Evolutionary conservation across 1,140 invertebrate genomes (phyloP).

Genomic region (Heliconius himera): DNA sequence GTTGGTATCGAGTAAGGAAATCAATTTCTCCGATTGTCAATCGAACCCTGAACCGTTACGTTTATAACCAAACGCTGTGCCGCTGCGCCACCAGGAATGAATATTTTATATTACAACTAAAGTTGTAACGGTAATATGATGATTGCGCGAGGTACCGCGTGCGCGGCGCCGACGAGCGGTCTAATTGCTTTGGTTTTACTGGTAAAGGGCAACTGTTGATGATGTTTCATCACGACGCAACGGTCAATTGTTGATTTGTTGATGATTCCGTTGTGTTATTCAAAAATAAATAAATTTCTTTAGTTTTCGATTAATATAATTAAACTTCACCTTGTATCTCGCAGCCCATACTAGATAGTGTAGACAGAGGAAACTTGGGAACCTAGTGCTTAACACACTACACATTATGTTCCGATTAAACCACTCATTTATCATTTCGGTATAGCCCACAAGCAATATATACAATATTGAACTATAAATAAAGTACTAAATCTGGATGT

Average conservation of each 20-base stretch:
- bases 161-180: background rate
- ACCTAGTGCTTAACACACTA: background rate
- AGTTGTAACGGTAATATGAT: background rate
- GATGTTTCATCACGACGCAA: background rate
- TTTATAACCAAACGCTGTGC: no score
- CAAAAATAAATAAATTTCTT: background rate
- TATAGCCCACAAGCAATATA: no score
- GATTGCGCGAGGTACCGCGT: background rate
- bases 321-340: background rate
- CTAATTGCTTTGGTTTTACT: background rate
- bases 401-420: no score
- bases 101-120: background rate
- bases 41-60: no score
- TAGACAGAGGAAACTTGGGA: background rate
- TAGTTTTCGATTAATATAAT: no score
- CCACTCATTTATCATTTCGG: no score
- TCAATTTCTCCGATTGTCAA: no score
- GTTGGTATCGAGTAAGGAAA: no score
- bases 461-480: no score
- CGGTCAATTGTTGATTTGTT: background rate
- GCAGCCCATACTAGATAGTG: no score
- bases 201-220: background rate
- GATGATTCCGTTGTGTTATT: background rate
- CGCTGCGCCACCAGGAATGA: no score
- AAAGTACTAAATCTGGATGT: no score